phyloP scores from a whole-genome alignment of 2,113 vertebrate species.

The Microcebus ravelobensis region DNA sequence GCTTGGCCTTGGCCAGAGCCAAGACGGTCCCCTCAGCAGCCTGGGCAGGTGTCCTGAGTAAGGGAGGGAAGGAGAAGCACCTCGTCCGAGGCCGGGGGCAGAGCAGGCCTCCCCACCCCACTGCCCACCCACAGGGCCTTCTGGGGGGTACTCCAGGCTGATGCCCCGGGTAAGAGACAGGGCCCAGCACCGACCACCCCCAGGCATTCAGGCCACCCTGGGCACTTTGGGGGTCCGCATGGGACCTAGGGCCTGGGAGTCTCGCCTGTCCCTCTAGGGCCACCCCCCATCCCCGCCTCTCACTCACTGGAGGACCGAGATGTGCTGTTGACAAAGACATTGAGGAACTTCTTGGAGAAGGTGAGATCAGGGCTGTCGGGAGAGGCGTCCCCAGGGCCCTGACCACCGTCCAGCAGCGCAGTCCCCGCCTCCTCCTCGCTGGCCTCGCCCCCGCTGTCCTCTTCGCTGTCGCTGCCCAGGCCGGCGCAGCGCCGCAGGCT shows the following conservation, averaged over 20 bases:
- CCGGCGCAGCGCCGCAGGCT: constrained; percentile 95
- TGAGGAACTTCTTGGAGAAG: constrained; percentile 99
- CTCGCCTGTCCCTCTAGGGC: neutral
- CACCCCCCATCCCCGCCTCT: rapidly evolving
- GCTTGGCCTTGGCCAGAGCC: neutral
- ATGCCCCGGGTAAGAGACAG: neutral
- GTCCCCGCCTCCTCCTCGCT: constrained; percentile 86
- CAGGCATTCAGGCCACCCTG: neutral
- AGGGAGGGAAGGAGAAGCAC: no score
- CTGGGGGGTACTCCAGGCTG: no score
- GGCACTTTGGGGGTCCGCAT: neutral
- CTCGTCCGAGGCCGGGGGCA: neutral
- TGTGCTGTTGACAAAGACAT: constrained; percentile 98
- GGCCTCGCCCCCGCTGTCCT: constrained; percentile 90
- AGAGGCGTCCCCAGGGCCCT: constrained; percentile 86
- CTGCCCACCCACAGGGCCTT: rapidly evolving
- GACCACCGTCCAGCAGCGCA: constrained; percentile 52
- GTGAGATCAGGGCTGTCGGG: constrained; percentile 96
- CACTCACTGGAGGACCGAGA: constrained; percentile 97
- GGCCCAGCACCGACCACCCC: neutral
- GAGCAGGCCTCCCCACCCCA: neutral
- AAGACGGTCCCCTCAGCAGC: rapidly evolving
- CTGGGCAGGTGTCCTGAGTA: neutral
- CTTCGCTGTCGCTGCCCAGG: constrained; percentile 92
- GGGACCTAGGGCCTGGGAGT: neutral